Base-by-base conservation (phyloP, 2,888 invertebrate genomes). In the Slavum lentiscoides region DNA sequence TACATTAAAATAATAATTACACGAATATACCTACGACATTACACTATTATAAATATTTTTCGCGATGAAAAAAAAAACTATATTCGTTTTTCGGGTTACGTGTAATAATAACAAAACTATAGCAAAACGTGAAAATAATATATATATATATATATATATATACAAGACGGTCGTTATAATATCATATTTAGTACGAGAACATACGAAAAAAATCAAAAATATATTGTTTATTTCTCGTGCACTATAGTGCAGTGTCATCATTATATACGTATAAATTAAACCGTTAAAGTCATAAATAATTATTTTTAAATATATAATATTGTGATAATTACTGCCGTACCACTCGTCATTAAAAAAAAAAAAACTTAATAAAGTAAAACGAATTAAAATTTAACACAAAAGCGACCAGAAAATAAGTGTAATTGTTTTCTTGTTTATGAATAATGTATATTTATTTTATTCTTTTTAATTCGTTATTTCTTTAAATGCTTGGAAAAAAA, bases 391-490 rank as follows among this genome's bases (percentile, higher is more conserved):
- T 23, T 17, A 23, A 68, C 30, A 30, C 23, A 23, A 43, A 49
- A 53, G 19, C 17, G 7, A 23, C 55, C 8, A 6, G 19, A 53
- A 53, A 23, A 68, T 68, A 23, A 55, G 37, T 23, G 6, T 39
- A 59, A 72, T 59, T 21, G 8, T 59, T 39, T 17, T 30, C 15
- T 69, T 30, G 5, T 39, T 21, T 30, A 59, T 72, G 21, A 72
- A 72, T 59, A 59, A 59, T 59, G 21, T 59, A 43, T 72, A 43
- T 72, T 72, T 39, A 30, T 58, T 72, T 70, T 58, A 13, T 13
- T 49, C 9, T 49, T 49, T 49, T 49, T 13, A 49, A 2, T 49
- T 49, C 13, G 49, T 49, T 43, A 43, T 43, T 49, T 49, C 3
- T 13, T 13, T 39, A 7, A 49, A 58, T 58, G 37, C 21, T 72